Evolutionary conservation across 2,113 vertebrate genomes (phyloP).

Genomic region (Apodemus speciosus): DNA sequence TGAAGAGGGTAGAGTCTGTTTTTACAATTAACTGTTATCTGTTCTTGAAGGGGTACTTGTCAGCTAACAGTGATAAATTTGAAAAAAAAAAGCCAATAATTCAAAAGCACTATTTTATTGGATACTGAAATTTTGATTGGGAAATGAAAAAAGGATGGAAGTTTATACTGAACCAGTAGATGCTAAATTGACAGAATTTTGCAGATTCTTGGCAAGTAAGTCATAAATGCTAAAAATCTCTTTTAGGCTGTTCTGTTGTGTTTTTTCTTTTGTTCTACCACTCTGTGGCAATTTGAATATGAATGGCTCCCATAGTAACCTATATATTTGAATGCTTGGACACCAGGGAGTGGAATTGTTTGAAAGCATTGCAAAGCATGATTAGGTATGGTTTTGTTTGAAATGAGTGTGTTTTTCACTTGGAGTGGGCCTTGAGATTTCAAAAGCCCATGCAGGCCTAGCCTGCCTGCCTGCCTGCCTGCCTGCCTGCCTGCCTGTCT

Average conservation of each 20-base stretch:
- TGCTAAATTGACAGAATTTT: constrained; percentile 7
- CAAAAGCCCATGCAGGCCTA: neutral
- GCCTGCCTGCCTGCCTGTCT: neutral
- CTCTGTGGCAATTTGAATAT: neutral
- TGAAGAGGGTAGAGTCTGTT: neutral
- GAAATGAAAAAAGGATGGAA: neutral
- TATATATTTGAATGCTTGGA: neutral
- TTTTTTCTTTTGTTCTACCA: constrained; percentile 37
- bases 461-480: neutral
- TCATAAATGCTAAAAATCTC: constrained; percentile 16
- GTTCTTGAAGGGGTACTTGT: neutral
- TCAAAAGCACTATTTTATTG: neutral
- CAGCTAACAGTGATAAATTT: neutral
- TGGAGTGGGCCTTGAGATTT: neutral
- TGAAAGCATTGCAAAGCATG: neutral
- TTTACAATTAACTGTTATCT: constrained; percentile 20
- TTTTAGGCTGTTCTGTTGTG: constrained; percentile 33
- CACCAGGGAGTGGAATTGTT: neutral
- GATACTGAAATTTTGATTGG: constrained; percentile 13
- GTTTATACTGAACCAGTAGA: constrained; percentile 15
- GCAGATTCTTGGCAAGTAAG: constrained; percentile 56
- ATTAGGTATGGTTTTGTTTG: neutral
- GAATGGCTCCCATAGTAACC: neutral
- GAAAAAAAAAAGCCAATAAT: constrained; percentile 12
- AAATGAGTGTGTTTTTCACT: neutral